These are phyloP conservation scores for Ceyx cyanopectus DNA, from an alignment of 2,113 vertebrate species.

Conservation along the genomic window DNA sequence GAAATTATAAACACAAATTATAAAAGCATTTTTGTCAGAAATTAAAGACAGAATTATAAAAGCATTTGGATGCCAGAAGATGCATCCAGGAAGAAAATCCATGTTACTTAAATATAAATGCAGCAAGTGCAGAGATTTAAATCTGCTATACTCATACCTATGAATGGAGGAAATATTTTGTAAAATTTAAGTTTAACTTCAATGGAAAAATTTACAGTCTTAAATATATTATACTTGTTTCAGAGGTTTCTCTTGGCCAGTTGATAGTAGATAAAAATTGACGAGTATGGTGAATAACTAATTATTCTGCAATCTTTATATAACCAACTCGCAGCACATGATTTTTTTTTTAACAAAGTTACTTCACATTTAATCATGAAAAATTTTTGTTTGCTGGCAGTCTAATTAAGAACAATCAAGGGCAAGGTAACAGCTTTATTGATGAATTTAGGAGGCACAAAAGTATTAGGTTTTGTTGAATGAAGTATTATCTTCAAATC, in stretches of 20 bases:
- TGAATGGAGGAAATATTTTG: not conserved
- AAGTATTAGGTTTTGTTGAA: not conserved
- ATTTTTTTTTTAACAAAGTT: not conserved
- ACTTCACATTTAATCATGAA: not conserved
- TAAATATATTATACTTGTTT: not conserved
- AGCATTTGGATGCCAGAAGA: not conserved
- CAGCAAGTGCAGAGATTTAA: not conserved
- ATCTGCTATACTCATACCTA: not conserved
- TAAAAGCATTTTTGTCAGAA: not conserved
- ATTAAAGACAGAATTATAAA: not conserved
- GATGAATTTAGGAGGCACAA: not conserved
- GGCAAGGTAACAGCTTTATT: not conserved
- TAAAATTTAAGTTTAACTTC: not conserved
- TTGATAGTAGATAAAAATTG: not conserved
- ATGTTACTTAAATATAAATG: not conserved
- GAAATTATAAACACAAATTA: not conserved
- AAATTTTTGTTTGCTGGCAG: not conserved
- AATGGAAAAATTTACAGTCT: not conserved
- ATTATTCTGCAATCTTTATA: not conserved
- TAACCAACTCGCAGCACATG: not conserved
- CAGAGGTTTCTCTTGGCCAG: not conserved
- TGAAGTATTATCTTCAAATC: not conserved
- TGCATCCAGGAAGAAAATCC: not conserved
- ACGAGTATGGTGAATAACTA: not conserved
- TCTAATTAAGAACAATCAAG: not conserved